Evolutionary conservation across 2,113 vertebrate species (phyloP).

Genomic region (Dromaius novaehollandiae): DNA sequence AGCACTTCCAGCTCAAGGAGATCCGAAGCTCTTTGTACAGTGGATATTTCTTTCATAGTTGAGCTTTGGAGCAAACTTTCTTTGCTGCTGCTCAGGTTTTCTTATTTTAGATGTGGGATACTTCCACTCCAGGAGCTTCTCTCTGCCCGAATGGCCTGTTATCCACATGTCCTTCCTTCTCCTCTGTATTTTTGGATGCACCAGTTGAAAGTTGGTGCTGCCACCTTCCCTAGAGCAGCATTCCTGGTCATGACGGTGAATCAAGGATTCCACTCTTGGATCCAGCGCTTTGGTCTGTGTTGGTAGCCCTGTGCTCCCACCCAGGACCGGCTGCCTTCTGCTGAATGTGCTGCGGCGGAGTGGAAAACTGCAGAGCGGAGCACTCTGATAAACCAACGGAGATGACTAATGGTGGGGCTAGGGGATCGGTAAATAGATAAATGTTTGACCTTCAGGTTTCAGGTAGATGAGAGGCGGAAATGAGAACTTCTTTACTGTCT

Average conservation of each 20-base stretch:
- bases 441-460: neutral
- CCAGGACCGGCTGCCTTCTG: neutral
- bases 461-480: neutral
- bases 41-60: neutral
- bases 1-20: neutral
- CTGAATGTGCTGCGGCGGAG: neutral
- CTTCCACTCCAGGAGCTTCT: fast-evolving
- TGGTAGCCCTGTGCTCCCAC: neutral
- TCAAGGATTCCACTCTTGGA: neutral
- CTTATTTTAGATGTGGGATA: neutral
- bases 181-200: neutral
- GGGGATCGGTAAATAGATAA: neutral
- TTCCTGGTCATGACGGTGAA: fast-evolving
- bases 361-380: neutral
- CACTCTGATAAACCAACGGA: neutral
- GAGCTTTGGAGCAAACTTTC: neutral
- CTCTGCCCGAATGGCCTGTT: too few species aligned
- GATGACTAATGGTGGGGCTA: neutral
- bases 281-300: neutral
- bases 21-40: neutral
- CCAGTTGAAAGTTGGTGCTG: neutral
- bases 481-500: neutral
- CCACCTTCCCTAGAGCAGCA: neutral
- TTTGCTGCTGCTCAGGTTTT: neutral
- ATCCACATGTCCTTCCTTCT: neutral